Percentiles rank a stretch among this genome's conserved stretches.
phyloP scores from a whole-genome alignment of 2,888 invertebrate genomes.

The Parthenolecanium corni region DNA sequence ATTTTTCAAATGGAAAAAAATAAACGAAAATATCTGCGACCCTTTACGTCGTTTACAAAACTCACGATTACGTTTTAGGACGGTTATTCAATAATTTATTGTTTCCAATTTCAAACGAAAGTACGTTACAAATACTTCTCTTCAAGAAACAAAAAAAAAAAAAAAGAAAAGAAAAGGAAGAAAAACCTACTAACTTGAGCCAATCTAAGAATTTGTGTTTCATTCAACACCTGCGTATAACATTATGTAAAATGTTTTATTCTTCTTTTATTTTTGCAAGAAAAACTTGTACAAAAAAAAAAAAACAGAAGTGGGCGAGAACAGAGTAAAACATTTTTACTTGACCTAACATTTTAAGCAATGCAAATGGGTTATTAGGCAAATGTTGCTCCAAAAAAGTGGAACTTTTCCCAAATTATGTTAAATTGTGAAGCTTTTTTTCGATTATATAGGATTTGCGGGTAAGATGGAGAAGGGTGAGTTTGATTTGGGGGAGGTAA shows the following conservation, averaged over 20 bases:
- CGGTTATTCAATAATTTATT: conserved; percentile 26
- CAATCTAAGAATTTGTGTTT: conserved; percentile 23
- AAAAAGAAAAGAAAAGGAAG: too few relatives aligned
- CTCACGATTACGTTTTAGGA: conserved; percentile 16
- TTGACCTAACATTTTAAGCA: too few relatives aligned
- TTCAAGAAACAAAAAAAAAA: too few relatives aligned
- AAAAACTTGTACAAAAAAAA: background rate
- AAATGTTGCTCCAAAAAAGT: too few relatives aligned
- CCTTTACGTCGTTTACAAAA: conserved; percentile 15
- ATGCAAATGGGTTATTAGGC: too few relatives aligned
- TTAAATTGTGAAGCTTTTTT: too few relatives aligned
- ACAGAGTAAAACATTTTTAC: too few relatives aligned
- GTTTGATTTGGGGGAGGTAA: too few relatives aligned
- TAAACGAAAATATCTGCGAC: conserved; percentile 4
- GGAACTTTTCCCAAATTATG: too few relatives aligned
- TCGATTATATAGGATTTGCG: too few relatives aligned
- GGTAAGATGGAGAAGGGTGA: too few relatives aligned
- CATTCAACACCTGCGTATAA: conserved; percentile 5
- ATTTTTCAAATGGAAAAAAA: conserved; percentile 19
- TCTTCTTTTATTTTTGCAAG: background rate
- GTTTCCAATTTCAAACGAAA: conserved; percentile 25
- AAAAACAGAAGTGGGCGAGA: too few relatives aligned
- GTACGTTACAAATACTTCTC: conserved; percentile 16
- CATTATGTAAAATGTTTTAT: conserved; percentile 6
- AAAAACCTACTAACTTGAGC: background rate